These are phyloP conservation scores for Orientallactaga sibirica DNA, from an alignment of 2,797 vertebrate species.

Conservation along the genomic window DNA sequence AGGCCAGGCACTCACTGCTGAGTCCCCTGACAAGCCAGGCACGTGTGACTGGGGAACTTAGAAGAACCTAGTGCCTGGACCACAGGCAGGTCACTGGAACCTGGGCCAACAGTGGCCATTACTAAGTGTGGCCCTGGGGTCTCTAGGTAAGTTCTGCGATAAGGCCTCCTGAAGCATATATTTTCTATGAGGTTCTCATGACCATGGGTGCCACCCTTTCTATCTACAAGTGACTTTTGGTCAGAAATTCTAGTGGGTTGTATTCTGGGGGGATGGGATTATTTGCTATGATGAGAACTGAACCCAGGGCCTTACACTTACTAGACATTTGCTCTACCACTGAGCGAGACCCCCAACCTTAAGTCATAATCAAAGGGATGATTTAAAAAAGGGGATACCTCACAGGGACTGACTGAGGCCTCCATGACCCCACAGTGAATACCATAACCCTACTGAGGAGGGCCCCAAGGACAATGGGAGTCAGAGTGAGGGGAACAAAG, in stretches of 20 bases:
- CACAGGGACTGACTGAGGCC: no score
- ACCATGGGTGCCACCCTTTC: background rate
- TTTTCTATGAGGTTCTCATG: background rate
- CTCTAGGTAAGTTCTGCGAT: background rate
- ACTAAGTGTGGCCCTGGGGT: accelerated
- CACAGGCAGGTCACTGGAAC: background rate
- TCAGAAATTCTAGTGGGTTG: background rate
- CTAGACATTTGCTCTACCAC: background rate
- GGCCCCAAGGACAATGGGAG: no score
- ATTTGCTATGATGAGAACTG: background rate
- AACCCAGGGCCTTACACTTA: background rate
- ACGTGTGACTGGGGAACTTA: accelerated
- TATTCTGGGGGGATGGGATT: background rate
- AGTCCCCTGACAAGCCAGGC: background rate
- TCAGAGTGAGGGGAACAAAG: no score
- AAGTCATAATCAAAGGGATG: background rate
- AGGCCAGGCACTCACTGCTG: background rate
- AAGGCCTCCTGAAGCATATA: background rate
- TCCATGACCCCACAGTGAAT: no score
- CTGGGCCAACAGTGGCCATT: no score
- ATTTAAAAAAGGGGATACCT: background rate
- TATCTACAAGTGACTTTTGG: background rate
- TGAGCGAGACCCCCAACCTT: background rate
- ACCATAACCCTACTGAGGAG: no score
- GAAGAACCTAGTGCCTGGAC: background rate